Conservation (phyloP, 2,888 invertebrate genomes). For the Drosophila fulvimacula region DNA sequence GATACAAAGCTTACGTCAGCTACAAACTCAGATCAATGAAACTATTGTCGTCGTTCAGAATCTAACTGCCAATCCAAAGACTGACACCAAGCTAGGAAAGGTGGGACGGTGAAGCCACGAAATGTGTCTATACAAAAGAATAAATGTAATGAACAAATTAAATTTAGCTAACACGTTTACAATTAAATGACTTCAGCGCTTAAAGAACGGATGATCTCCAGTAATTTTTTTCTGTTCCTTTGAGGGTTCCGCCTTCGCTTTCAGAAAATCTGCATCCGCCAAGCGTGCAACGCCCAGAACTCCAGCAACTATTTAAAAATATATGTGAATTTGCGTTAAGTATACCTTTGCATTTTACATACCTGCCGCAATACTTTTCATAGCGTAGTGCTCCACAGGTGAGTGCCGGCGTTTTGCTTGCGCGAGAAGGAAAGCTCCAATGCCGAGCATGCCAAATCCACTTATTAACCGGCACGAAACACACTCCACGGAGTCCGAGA, state of each 20-base stretch:
- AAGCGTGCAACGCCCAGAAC: slow-evolving; percentile 87
- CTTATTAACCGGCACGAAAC: slow-evolving; percentile 87
- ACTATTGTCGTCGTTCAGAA: slow-evolving; percentile 96
- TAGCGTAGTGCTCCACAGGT: slow-evolving; percentile 63
- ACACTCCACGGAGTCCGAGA: slow-evolving; percentile 85
- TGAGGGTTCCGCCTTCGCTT: slow-evolving; percentile 45
- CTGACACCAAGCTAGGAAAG: slow-evolving; percentile 96
- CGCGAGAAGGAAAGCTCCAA: slow-evolving; percentile 87
- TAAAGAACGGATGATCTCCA: slow-evolving; percentile 46
- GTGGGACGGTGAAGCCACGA: slow-evolving; percentile 88
- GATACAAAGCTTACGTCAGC: slow-evolving; percentile 85
- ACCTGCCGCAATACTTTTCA: slow-evolving; percentile 77
- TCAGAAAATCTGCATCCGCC: slow-evolving; percentile 83
- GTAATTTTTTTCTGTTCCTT: slow-evolving; percentile 26
- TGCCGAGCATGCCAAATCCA: slow-evolving; percentile 87
- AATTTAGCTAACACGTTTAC: slow-evolving; percentile 26
- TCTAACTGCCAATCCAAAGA: slow-evolving; percentile 98
- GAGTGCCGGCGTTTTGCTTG: slow-evolving; percentile 86
- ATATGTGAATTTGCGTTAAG: background rate
- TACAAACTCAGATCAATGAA: slow-evolving; percentile 97
- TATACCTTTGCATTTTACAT: background rate
- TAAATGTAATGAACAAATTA: slow-evolving; percentile 48
- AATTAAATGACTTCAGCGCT: slow-evolving; percentile 45
- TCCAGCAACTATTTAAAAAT: slow-evolving; percentile 85
- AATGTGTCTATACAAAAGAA: slow-evolving; percentile 4